A percentile compares a stretch with the other conserved stretches of the same genome.
These are phyloP conservation scores for Astropecten irregularis DNA, from an alignment of 53 echinoderm and acorn worm genomes.

Conservation along the genomic window DNA sequence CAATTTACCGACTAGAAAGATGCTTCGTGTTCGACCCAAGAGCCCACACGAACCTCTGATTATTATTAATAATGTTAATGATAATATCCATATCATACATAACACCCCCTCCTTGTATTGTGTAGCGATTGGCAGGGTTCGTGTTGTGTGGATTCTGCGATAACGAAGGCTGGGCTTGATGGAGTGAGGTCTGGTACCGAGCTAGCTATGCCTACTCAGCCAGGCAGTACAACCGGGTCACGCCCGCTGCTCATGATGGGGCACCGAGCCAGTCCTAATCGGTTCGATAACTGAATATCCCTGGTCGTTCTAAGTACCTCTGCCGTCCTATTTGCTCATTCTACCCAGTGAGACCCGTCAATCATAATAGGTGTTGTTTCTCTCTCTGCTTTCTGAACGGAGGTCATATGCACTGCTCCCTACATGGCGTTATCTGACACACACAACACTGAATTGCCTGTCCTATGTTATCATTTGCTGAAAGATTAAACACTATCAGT, in stretches of 20 bases:
- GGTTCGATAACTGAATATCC: slow-evolving; percentile 49
- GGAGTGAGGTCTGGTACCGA: too few relatives aligned
- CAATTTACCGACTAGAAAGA: slow-evolving; percentile 3
- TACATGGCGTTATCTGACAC: slow-evolving; percentile 36
- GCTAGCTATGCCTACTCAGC: not conserved
- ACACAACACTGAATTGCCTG: slow-evolving; percentile 16
- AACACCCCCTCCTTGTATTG: not conserved
- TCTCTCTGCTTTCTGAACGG: not conserved
- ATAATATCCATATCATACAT: not conserved
- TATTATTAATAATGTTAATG: slow-evolving; percentile 22
- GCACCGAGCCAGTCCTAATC: not conserved
- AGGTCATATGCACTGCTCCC: slow-evolving; percentile 37
- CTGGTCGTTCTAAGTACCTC: slow-evolving; percentile 31
- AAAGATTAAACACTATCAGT: slow-evolving; percentile 18
- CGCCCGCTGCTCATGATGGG: not conserved
- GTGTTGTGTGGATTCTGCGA: slow-evolving; percentile 15
- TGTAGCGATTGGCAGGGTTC: not conserved
- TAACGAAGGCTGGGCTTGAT: slow-evolving; percentile 23
- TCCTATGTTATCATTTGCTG: not conserved
- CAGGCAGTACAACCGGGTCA: not conserved
- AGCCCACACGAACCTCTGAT: slow-evolving; percentile 26
- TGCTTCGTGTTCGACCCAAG: not conserved
- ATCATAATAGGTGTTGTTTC: not conserved
- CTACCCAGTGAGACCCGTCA: slow-evolving; percentile 18
- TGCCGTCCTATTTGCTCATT: slow-evolving; percentile 19